Conservation (phyloP, 1,140 invertebrate genomes). For the Aphis craccivora region DNA sequence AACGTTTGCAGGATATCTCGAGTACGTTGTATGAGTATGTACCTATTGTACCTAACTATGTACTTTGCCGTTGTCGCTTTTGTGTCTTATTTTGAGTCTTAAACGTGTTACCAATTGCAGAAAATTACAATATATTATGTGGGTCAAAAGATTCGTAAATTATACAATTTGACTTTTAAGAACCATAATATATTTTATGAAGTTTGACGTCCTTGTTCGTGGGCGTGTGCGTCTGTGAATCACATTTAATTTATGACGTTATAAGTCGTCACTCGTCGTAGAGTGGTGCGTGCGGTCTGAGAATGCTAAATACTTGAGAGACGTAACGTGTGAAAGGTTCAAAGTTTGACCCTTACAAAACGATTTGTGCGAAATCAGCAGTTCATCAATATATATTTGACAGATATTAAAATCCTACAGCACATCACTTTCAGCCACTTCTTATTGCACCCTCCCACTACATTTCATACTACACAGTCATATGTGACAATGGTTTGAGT, state of each 20-base stretch:
- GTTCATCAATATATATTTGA: constrained; percentile 27
- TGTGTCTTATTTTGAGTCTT: background rate
- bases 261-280: background rate
- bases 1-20: background rate
- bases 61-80: background rate
- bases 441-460: background rate
- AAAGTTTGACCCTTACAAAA: background rate
- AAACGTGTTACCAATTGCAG: background rate
- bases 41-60: background rate
- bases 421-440: background rate
- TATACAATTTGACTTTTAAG: background rate
- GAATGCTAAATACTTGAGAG: constrained; percentile 31
- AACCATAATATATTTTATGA: background rate
- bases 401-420: constrained; percentile 25
- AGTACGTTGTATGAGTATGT: background rate
- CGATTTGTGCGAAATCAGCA: constrained; percentile 30
- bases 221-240: background rate
- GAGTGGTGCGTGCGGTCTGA: background rate
- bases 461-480: background rate
- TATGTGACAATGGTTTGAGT: background rate
- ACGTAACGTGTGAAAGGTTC: background rate
- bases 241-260: background rate
- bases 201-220: background rate
- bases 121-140: background rate
- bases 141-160: background rate